Conservation (phyloP, 2,113 vertebrate species). For the Raja brachyura region DNA sequence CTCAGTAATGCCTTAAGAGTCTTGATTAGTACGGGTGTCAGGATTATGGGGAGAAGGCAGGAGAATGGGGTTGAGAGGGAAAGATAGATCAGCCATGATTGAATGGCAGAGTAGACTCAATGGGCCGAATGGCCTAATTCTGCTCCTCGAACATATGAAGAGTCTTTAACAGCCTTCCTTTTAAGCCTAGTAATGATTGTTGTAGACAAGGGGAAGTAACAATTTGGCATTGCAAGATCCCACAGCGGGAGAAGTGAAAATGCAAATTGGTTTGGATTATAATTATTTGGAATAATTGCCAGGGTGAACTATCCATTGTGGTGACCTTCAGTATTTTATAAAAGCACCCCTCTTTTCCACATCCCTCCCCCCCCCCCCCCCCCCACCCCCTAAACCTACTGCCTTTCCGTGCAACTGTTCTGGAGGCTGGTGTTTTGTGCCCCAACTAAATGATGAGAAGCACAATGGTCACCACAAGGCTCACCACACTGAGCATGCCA, state of each 20-base stretch:
- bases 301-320: neutral
- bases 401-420: no score
- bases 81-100: no score
- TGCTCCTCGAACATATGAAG: no score
- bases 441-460: neutral
- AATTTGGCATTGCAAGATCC: neutral
- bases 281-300: neutral
- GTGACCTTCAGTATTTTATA: neutral
- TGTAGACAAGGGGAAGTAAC: neutral
- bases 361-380: no score
- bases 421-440: neutral
- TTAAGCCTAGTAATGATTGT: neutral
- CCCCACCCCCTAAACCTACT: no score
- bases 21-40: no score
- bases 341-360: no score
- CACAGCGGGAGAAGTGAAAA: neutral
- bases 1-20: neutral
- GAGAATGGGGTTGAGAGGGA: no score
- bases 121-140: no score
- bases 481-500: neutral
- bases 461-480: neutral
- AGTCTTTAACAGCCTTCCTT: neutral
- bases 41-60: no score
- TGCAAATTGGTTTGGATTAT: neutral
- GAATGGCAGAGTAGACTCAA: no score